Base-by-base conservation (phyloP, 1,140 invertebrate genomes). In the Pogonognathellus flavescens region DNA sequence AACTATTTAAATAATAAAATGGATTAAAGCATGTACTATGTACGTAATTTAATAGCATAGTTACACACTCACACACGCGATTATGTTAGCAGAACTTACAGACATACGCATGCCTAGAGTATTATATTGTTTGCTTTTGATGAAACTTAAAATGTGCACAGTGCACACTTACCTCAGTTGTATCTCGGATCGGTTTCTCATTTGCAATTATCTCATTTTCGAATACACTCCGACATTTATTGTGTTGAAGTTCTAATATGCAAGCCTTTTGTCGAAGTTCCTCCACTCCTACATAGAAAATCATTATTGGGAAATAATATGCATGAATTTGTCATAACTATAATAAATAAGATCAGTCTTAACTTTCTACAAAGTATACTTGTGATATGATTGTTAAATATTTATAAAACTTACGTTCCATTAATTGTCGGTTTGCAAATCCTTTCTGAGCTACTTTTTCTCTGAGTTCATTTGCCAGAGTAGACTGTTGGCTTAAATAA, bases 111-210 rank as follows among this genome's bases (percentile, higher is more conserved):
- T 31, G 7, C 1, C 1, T 22, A 31, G 22, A 11, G 0, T 25
- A 10, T 22, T 25, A 25, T 25, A 25, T 25, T 11, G 9, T 66
- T 2, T 66, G 4, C 20, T 66, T 22, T n/a, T n/a, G n/a, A n/a
- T n/a, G n/a, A n/a, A n/a, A n/a, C n/a, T n/a, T n/a, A n/a, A n/a
- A n/a, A n/a, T n/a, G n/a, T n/a, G n/a, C n/a, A n/a, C n/a, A n/a
- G n/a, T n/a, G n/a, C n/a, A n/a, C n/a, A n/a, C 0, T 31, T 16
- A 66, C 62, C 22, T 66, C 20, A 4, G 70, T 76, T 49, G 41
- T n/a, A 18, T 16, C 31, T 6, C 70, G 70, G 18, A 76, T 76
- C 31, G 70, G 70, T 31, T 76, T 31, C 49, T 76, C 70, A 18
- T 9, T 76, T 4, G 25, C 31, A 0, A 76, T n/a, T 4, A 50